Base-by-base conservation (phyloP, 2,888 invertebrate genomes). In the Cyclophora albipunctata region DNA sequence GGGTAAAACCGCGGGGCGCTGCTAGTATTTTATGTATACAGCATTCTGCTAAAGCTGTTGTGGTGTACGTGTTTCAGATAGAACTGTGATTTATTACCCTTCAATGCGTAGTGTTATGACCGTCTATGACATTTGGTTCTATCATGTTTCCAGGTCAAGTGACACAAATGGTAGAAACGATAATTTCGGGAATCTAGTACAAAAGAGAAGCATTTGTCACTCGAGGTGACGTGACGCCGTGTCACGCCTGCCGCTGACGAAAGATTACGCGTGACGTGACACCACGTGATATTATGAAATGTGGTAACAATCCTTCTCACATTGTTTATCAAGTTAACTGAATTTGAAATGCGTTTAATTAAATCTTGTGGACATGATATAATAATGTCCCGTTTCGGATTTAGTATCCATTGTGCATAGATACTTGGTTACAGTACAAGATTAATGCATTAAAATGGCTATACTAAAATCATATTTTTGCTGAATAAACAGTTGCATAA, bases 131-230 rank as follows among this genome's bases (percentile, higher is more conserved):
- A 37, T 37, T 37, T 37, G 37, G 37, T 37, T 42, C 57, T 58
- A 60, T 58, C 60, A 33, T 45, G 47, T 54, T 59, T 60, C 60
- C 60, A 57, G 60, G 58, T 60, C 60, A 60, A 51, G 47, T 45
- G 40, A 53, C 48, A 53, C 49, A 43, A 57, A 60, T 57, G 54
- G 52, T 52, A 53, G 51, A 54, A 48, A 53, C 47, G 49, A 50
- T 58, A 54, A 54, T 55, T 20, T 51, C 45, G 42, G 48, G 40
- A 43, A 51, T 45, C 3, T 34, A 34, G 33, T 34, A 34, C 43
- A 46, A 42, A 50, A 53, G 42, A 45, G n/a, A 20, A 37, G 50
- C 52, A 54, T 53, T 51, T 52, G 51, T 54, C 54, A 47, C 45
- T 6, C 43, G 46, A 46, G 33, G 35, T 49, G 45, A 49, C 47